Conservation (phyloP, 2,113 vertebrate species). For the Lepus europaeus region DNA sequence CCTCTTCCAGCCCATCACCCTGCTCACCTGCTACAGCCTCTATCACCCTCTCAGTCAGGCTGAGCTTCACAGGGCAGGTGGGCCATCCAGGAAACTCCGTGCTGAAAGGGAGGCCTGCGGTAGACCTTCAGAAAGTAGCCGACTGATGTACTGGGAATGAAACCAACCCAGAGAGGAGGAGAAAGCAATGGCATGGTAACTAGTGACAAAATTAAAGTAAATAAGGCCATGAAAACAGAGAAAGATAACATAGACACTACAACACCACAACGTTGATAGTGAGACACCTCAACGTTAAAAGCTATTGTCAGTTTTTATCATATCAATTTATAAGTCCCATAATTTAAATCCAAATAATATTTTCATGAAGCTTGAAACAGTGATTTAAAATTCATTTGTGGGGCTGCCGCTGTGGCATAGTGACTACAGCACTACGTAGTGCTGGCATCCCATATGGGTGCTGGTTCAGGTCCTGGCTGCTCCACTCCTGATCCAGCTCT, state of each 20-base stretch:
- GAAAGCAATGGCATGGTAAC: not conserved
- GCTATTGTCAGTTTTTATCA: not conserved
- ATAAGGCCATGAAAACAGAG: not conserved
- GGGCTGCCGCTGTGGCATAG: too few relatives aligned
- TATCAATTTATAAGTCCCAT: not conserved
- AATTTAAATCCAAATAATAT: not conserved
- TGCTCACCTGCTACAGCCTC: not conserved
- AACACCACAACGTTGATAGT: not conserved
- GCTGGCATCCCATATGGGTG: too few relatives aligned
- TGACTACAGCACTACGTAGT: too few relatives aligned
- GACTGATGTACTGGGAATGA: not conserved
- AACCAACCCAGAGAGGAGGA: not conserved
- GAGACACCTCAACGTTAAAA: not conserved
- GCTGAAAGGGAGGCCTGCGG: not conserved
- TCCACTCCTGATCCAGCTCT: too few relatives aligned
- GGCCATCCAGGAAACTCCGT: not conserved
- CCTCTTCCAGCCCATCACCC: not conserved
- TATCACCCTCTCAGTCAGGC: not conserved
- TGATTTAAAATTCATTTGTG: not conserved
- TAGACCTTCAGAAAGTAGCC: not conserved
- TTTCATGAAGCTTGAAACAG: not conserved
- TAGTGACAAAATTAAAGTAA: not conserved
- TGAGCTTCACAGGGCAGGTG: not conserved
- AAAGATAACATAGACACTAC: not conserved
- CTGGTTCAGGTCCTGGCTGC: too few relatives aligned